Base-by-base conservation (phyloP, 1,140 invertebrate species). In the Proctacanthus coquilletti region DNA sequence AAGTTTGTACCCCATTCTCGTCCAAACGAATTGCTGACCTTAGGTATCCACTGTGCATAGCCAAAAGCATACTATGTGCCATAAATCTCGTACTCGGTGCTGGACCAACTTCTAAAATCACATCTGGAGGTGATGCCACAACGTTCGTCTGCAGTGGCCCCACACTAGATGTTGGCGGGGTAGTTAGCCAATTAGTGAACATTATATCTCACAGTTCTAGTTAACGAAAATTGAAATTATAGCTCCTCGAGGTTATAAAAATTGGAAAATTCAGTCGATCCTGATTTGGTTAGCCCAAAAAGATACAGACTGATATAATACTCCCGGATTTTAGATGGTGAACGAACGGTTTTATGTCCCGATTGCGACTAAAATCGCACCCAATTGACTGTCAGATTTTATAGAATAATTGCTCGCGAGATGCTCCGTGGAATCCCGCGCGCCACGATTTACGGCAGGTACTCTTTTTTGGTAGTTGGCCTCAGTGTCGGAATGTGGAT, bases 41-140 rank as follows among this genome's bases (percentile, higher is more conserved):
- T 43, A 77, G 64, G 48, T 80, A 83, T 5, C 77, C 79, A 46
- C 77, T 81, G 49, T 83, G 77, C 8, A 72, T 65, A 4, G 73
- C 66, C n/a, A 84, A 50, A 4, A 82, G 64, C 13, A 64, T 52
- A 8, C 70, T 67, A 46, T 82, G 77, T 2, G 77, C 77, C 0
- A 74, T 70, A 54, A 81, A 82, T 25, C 77, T 68, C 3, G 72
- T 70, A 39, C 69, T 64, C 3, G 35, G 37, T 4, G 54, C 43
- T 15, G 72, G 71, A 1, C 75, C 75, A 6, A 77, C 74, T 50
- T 72, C 63, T 0, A 79, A 56, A 14, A 75, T 56, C 1, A 77
- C 71, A 47, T 79, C 73, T 5, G 74, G 74, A 45, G 70, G 53
- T 46, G 66, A 47, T 49, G 60, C 39, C 34, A 51, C 47, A 36